phyloP scores from a whole-genome alignment of 2,797 vertebrate genomes.

The Sibirionetta formosa region DNA sequence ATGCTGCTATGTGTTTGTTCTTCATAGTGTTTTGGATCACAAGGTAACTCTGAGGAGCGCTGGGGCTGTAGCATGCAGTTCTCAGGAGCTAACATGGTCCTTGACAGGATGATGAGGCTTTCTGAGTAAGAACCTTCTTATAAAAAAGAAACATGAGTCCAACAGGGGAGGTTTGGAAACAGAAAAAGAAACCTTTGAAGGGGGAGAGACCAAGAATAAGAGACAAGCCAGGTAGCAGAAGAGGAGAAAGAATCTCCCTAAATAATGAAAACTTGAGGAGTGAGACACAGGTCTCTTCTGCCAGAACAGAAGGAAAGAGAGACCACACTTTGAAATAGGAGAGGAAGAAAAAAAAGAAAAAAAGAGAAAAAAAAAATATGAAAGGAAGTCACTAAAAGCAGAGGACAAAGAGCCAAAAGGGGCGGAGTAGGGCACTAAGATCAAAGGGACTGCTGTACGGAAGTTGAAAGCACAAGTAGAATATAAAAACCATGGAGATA shows the following conservation, averaged over 20 bases:
- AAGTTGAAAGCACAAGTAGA: constrained; percentile 22
- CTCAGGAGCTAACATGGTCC: not conserved
- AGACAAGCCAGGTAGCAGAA: constrained; percentile 9
- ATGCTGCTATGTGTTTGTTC: not conserved
- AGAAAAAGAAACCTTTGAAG: constrained; percentile 24
- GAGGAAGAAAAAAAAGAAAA: no score
- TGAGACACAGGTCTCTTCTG: not conserved
- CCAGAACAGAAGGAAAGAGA: constrained; percentile 7
- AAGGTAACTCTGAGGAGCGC: not conserved
- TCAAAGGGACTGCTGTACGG: not conserved
- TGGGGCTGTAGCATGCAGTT: not conserved
- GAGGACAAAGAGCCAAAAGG: constrained; percentile 2
- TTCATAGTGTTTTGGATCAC: not conserved
- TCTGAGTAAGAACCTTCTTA: not conserved
- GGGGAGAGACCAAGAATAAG: not conserved
- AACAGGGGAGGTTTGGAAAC: not conserved
- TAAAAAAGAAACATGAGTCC: not conserved
- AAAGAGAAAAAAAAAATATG: not conserved
- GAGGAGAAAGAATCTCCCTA: constrained; percentile 15
- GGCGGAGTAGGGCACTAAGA: not conserved
- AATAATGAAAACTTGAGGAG: constrained; percentile 24
- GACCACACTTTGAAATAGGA: not conserved
- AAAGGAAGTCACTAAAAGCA: not conserved
- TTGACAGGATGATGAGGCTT: not conserved
- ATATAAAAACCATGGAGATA: not conserved